A percentile compares a stretch with the other conserved stretches of the same genome.
phyloP scores from a whole-genome alignment of 2,113 vertebrate species.

The Catharus bicknelli region DNA sequence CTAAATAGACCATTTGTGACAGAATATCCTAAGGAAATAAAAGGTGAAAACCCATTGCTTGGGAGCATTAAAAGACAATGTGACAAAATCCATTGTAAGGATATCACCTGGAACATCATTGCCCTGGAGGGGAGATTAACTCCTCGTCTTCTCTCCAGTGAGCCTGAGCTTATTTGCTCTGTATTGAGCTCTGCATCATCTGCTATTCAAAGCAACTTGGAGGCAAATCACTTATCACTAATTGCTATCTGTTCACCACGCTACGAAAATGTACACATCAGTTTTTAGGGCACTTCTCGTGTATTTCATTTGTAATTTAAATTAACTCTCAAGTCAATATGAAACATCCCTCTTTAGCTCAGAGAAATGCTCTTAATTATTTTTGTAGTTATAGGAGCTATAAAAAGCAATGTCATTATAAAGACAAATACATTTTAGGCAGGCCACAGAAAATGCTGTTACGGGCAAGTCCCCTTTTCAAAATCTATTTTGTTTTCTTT shows the following conservation, averaged over 20 bases:
- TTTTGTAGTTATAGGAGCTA: not conserved
- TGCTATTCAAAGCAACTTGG: constrained; percentile 24
- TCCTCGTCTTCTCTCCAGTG: not conserved
- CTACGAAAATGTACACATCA: not conserved
- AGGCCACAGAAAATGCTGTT: not conserved
- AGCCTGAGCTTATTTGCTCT: not conserved
- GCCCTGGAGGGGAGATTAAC: constrained; percentile 25
- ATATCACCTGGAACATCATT: constrained; percentile 31
- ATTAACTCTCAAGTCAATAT: constrained; percentile 36
- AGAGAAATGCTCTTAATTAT: constrained; percentile 25
- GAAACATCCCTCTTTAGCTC: not conserved
- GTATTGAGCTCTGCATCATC: not conserved
- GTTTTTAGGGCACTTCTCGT: constrained; percentile 3
- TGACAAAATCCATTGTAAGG: constrained; percentile 38
- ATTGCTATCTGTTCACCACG: constrained; percentile 16
- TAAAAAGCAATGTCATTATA: constrained; percentile 5
- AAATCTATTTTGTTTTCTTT: not conserved
- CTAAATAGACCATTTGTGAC: not conserved
- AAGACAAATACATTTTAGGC: constrained; percentile 6
- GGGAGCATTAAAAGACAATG: not conserved
- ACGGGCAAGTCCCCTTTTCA: not conserved
- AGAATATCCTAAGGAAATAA: not conserved
- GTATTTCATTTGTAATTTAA: constrained; percentile 52
- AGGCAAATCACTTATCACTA: constrained; percentile 39
- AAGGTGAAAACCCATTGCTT: not conserved